Base-by-base conservation (phyloP, 2,113 vertebrate species). In the Echinops telfairi region DNA sequence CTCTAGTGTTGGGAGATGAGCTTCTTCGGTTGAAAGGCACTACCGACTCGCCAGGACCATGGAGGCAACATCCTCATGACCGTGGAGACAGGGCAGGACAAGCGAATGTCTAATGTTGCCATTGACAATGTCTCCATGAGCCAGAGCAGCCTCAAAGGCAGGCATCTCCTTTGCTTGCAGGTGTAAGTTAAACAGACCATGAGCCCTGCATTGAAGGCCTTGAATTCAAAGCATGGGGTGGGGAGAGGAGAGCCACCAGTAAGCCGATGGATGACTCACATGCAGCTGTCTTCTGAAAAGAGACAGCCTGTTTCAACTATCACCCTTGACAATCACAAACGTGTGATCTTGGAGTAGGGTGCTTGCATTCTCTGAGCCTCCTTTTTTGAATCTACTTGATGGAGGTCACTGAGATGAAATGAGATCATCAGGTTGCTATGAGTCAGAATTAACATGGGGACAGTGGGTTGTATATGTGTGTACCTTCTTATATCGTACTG, bases 351-450 rank as follows among this genome's bases (percentile, higher is more conserved):
- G 1, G 27, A 43, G 1, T 53, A 33, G 62, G 47, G 64, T 60
- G 58, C 43, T 71, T 87, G 75, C 70, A n/a, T 53, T 82, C 71
- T 27, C 20, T 57, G 64, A 87, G 31, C 20, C 81, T 95, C 57
- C 1, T 31, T 27, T 84, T 11, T 31, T 27, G 82, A 81, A 70
- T 77, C 77, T 17, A 60, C 20, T 19, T 53, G 57, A 76, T 71
- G 31, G 27, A 23, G 73, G 27, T 15, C 40, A 58, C 3, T 33
- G 38, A 79, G 64, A 33, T n/a, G 20, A 75, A 36, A 47, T 33
- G 10, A 75, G 38, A 19, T 22, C 4, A 29, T 73, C 33, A 73
- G 11, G 47, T 53, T 10, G 47, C 47, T 53, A 53, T 11, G 47
- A 53, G 47, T 53, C 47, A 53, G 47, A 53, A 12, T 53, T 53